Evolutionary conservation across 2,797 vertebrate species (phyloP).

Genomic region (Graptemys geographica): DNA sequence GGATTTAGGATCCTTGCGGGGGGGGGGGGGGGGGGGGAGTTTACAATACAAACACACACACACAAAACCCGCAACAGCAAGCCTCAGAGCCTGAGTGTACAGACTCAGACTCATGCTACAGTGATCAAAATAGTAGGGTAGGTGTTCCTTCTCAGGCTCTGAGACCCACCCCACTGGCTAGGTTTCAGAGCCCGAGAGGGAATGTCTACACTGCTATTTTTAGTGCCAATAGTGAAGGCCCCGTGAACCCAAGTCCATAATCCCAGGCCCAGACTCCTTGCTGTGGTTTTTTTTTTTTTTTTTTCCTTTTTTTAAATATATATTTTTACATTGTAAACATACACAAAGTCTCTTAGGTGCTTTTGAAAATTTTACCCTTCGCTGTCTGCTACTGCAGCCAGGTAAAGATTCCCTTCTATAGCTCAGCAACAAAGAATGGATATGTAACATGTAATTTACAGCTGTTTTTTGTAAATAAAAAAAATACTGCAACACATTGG

Average conservation of each 20-base stretch:
- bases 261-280: no score
- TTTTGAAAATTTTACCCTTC: not conserved
- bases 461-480: not conserved
- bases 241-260: no score
- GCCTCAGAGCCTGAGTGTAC: not conserved
- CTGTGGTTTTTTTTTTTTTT: no score
- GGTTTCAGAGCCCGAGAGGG: not conserved
- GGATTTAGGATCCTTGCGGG: not conserved
- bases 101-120: not conserved
- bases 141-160: not conserved
- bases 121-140: not conserved
- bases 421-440: not conserved
- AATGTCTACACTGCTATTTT: not conserved
- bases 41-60: not conserved
- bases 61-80: not conserved
- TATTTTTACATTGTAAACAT: not conserved
- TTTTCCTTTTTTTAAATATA: no score
- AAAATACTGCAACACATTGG: not conserved
- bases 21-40: accelerated
- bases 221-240: not conserved
- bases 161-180: not conserved
- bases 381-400: not conserved
- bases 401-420: not conserved
- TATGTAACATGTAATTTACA: not conserved
- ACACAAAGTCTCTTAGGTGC: not conserved